These are phyloP conservation scores for Drymonia ruficornis DNA, from an alignment of 2,888 invertebrate genomes.

Conservation along the genomic window DNA sequence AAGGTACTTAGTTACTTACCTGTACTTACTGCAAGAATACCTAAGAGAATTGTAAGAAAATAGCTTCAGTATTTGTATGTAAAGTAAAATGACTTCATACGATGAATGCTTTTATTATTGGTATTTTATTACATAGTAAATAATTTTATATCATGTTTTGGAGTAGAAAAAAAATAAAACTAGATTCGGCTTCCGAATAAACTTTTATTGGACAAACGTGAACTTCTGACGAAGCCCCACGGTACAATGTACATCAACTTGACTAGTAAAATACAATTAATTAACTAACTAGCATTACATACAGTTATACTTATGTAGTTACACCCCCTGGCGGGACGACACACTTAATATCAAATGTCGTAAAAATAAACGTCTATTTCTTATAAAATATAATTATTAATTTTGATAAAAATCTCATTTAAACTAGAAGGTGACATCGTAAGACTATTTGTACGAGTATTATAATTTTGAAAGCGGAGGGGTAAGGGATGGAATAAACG, in stretches of 20 bases:
- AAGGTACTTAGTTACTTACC: too few species aligned
- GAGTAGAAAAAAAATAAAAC: slow-evolving; percentile 51
- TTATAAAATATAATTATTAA: slow-evolving; percentile 43
- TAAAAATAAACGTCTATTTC: slow-evolving; percentile 58
- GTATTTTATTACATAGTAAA: too few species aligned
- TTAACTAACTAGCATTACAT: slow-evolving; percentile 58
- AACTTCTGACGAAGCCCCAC: slow-evolving; percentile 60
- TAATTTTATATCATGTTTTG: not conserved
- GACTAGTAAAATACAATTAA: slow-evolving; percentile 69
- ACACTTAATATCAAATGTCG: slow-evolving; percentile 43
- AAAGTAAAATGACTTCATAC: too few species aligned
- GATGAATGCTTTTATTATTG: too few species aligned
- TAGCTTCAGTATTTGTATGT: too few species aligned
- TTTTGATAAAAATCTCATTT: slow-evolving; percentile 41
- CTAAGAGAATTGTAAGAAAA: too few species aligned
- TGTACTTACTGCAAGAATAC: too few species aligned
- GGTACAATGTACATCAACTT: slow-evolving; percentile 73
- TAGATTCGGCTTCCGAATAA: slow-evolving; percentile 73
- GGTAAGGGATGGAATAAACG: slow-evolving; percentile 11
- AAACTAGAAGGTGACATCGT: slow-evolving; percentile 74
- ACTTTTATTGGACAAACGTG: slow-evolving; percentile 80
- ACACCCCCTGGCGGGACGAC: slow-evolving; percentile 13
- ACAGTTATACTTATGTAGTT: slow-evolving; percentile 23
- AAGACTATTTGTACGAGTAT: slow-evolving; percentile 68
- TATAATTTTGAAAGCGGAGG: slow-evolving; percentile 22